Conservation (phyloP, 2,797 vertebrate genomes). For the Vipera ursinii region DNA sequence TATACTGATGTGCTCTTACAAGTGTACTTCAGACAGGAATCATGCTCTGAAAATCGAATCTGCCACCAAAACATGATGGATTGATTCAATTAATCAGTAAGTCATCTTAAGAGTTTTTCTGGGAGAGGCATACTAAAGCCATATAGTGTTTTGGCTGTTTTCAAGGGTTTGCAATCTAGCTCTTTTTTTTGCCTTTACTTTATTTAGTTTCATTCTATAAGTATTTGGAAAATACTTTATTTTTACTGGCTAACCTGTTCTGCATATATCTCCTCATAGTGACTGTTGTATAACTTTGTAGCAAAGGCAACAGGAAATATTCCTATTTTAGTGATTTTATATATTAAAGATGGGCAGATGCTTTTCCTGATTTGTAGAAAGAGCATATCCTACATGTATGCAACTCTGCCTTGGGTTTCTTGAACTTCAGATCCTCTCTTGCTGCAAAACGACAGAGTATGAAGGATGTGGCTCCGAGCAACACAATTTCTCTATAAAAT, state of each 20-base stretch:
- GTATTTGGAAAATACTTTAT: slow-evolving; percentile 56
- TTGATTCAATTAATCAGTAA: slow-evolving; percentile 73
- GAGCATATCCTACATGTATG: neutral
- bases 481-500: neutral
- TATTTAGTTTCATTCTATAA: slow-evolving; percentile 62
- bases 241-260: slow-evolving; percentile 36
- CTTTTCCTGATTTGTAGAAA: neutral
- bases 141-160: slow-evolving; percentile 60
- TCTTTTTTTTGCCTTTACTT: slow-evolving; percentile 74
- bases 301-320: neutral
- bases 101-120: slow-evolving; percentile 65
- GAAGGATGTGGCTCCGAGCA: neutral
- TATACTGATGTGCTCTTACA: slow-evolving; percentile 49
- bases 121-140: slow-evolving; percentile 67
- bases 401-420: neutral
- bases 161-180: slow-evolving; percentile 38
- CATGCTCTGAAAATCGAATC: slow-evolving; percentile 60
- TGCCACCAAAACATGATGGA: slow-evolving; percentile 69
- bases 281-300: slow-evolving; percentile 23
- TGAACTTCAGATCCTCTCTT: neutral
- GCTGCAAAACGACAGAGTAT: neutral
- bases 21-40: slow-evolving; percentile 39
- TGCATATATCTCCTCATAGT: slow-evolving; percentile 29
- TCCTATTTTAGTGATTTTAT: neutral
- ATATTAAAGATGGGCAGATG: slow-evolving; percentile 30